Conservation (phyloP, 2,113 vertebrate genomes). For the Alethe diademata region DNA sequence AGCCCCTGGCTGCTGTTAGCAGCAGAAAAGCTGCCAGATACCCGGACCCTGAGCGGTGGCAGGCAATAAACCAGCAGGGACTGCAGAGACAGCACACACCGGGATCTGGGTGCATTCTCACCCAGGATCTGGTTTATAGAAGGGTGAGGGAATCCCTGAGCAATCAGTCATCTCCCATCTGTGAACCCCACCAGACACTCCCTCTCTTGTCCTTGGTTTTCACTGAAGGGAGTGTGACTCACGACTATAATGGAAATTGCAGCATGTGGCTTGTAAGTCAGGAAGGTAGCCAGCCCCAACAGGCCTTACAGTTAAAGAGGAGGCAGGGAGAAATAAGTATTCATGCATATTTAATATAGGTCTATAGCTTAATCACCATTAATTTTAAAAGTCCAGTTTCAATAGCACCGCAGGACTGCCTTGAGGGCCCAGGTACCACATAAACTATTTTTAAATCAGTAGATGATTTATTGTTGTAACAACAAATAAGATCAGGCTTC, state of each 20-base stretch:
- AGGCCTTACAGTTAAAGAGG: background rate
- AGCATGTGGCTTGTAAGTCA: background rate
- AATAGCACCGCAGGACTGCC: background rate
- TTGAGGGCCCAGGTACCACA: background rate
- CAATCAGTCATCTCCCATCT: background rate
- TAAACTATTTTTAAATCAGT: background rate
- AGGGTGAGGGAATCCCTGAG: background rate
- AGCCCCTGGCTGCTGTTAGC: background rate
- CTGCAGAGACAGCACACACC: background rate
- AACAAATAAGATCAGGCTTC: slow-evolving; percentile 29
- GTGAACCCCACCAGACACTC: background rate
- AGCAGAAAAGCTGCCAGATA: background rate
- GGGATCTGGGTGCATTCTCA: background rate
- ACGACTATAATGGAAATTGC: background rate
- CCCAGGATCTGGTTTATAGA: background rate
- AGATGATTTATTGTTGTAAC: background rate
- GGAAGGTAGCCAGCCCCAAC: background rate
- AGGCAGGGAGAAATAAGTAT: slow-evolving; percentile 11
- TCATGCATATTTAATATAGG: slow-evolving; percentile 22
- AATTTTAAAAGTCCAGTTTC: slow-evolving; percentile 22
- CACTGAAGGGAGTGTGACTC: background rate
- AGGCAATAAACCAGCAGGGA: background rate
- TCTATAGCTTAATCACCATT: slow-evolving; percentile 30
- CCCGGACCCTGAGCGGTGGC: background rate
- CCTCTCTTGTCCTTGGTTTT: background rate